A percentile compares a stretch with the other conserved stretches of the same genome.
phyloP scores from a whole-genome alignment of 2,888 invertebrate species.

The Pheosia tremula region DNA sequence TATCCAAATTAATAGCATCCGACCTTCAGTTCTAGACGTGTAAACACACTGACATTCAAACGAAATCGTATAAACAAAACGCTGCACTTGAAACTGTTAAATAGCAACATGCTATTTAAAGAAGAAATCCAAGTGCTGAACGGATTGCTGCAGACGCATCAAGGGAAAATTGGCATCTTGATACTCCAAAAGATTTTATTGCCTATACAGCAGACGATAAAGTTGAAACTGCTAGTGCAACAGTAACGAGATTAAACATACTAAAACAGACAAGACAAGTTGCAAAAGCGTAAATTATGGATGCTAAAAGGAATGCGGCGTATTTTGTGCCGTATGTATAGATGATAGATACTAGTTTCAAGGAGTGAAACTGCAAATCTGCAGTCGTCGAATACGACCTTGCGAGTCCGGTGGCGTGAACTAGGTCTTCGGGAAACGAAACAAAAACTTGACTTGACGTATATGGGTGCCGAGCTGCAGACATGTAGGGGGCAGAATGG shows the following conservation, averaged over 20 bases:
- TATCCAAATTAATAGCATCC: constrained; percentile 42
- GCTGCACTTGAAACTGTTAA: constrained; percentile 39
- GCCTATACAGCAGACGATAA: constrained; percentile 14
- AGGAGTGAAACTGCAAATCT: constrained; percentile 36
- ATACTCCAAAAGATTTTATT: constrained; percentile 12
- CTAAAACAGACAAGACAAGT: constrained; percentile 27
- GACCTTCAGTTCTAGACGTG: constrained; percentile 54
- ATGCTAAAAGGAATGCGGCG: constrained; percentile 19
- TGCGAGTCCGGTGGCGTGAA: constrained; percentile 62
- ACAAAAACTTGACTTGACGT: constrained; percentile 72
- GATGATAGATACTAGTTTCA: constrained; percentile 41
- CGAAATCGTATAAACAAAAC: constrained; percentile 54
- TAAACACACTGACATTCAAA: constrained; percentile 56
- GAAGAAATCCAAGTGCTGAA: constrained; percentile 55
- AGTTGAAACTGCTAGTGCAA: constrained; percentile 19
- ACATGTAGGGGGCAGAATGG: constrained; percentile 59
- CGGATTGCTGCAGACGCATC: constrained; percentile 46
- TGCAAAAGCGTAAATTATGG: constrained; percentile 7
- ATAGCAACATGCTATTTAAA: constrained; percentile 61
- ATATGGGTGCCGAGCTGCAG: constrained; percentile 58
- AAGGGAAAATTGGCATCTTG: constrained; percentile 29
- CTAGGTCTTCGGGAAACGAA: constrained; percentile 72
- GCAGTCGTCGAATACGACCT: constrained; percentile 61
- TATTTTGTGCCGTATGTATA: constrained; percentile 48
- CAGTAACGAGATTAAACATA: constrained; percentile 22